Percentiles rank a stretch among this genome's conserved stretches.
phyloP scores from a whole-genome alignment of 1,140 invertebrate genomes.

The Nasonia longicornis region DNA sequence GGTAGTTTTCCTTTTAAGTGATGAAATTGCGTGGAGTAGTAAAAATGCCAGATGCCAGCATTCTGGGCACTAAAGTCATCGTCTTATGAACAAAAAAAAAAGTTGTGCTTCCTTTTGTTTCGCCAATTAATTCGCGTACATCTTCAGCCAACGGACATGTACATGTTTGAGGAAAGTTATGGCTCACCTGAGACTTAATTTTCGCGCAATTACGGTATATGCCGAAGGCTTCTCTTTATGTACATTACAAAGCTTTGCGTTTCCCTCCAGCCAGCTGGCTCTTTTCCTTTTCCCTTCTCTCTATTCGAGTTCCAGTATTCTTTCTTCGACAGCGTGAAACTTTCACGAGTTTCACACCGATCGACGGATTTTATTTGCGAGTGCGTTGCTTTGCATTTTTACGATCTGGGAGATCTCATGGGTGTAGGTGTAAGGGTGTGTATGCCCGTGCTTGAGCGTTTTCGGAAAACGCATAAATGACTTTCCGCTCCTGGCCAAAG shows the following conservation, averaged over 20 bases:
- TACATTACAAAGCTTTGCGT: neutral
- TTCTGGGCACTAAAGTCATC: too few relatives aligned
- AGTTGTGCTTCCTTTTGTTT: too few relatives aligned
- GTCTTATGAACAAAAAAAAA: too few relatives aligned
- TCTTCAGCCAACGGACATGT: too few relatives aligned
- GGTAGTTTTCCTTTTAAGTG: too few relatives aligned
- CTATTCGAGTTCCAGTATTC: neutral
- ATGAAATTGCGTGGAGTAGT: too few relatives aligned
- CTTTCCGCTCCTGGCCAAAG: neutral
- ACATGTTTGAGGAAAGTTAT: too few relatives aligned
- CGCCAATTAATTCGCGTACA: too few relatives aligned
- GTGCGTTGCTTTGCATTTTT: neutral
- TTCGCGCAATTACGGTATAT: neutral
- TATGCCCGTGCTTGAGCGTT: neutral
- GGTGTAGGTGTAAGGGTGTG: neutral
- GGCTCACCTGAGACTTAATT: neutral
- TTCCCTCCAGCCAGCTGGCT: neutral
- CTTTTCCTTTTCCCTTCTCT: neutral
- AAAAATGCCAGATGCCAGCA: too few relatives aligned
- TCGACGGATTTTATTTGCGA: neutral
- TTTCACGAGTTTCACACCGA: conserved; percentile 3
- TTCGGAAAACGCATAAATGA: neutral
- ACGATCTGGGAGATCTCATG: neutral
- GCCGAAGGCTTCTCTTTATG: neutral
- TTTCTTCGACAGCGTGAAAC: neutral